phyloP scores from a whole-genome alignment of 2,888 invertebrate genomes.

The Arctia plantaginis region DNA sequence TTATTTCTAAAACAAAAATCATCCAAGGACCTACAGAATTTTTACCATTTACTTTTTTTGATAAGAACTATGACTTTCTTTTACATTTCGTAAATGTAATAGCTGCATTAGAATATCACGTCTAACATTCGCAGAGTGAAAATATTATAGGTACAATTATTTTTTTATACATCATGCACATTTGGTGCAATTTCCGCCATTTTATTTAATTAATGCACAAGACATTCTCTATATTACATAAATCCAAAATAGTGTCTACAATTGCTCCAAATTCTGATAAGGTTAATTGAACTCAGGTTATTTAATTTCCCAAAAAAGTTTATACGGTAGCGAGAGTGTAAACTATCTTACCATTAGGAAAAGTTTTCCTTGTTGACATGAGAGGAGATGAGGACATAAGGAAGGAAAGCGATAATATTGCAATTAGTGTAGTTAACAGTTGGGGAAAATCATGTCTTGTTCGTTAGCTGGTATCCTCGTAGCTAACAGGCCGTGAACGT shows the following conservation, averaged over 20 bases:
- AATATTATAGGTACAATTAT: no score
- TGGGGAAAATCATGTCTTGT: constrained; percentile 19
- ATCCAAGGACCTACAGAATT: background rate
- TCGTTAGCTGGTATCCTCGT: constrained; percentile 21
- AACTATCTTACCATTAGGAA: background rate
- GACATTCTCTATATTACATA: background rate
- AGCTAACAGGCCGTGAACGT: background rate
- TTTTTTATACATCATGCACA: no score
- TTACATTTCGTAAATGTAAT: background rate
- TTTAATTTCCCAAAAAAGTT: background rate
- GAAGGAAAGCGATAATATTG: constrained; percentile 47
- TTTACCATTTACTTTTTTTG: background rate
- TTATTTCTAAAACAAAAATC: background rate
- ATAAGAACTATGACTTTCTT: background rate
- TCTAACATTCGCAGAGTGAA: background rate
- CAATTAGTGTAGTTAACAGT: constrained; percentile 48
- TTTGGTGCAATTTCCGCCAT: no score
- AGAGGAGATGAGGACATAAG: constrained; percentile 18
- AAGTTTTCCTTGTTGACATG: constrained; percentile 28
- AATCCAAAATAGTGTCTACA: background rate
- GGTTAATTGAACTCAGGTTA: background rate
- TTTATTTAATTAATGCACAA: no score
- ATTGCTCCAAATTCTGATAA: background rate
- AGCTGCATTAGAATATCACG: background rate
- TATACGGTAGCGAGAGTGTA: background rate